phyloP scores from a whole-genome alignment of 1,140 invertebrate genomes.

The Subanguina moxae region DNA sequence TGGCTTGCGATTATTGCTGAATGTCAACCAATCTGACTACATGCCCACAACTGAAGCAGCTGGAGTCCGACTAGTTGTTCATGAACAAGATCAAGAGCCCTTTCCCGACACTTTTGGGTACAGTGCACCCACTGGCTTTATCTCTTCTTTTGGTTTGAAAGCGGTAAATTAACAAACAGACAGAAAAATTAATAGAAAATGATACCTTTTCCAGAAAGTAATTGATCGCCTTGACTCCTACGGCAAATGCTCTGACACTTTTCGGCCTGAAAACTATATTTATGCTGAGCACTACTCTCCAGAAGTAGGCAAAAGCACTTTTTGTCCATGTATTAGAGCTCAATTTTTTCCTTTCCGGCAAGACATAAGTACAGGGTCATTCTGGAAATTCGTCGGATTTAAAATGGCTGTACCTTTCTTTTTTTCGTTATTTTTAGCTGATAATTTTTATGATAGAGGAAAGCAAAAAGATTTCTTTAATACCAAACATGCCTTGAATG shows the following conservation, averaged over 20 bases:
- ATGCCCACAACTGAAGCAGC: conserved; percentile 60
- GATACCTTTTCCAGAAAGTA: conserved; percentile 51
- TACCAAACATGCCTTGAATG: no score
- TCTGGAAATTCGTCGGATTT: no score
- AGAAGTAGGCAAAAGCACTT: conserved; percentile 30
- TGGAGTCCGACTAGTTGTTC: conserved; percentile 56
- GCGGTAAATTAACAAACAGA: conserved; percentile 34
- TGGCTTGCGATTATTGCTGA: conserved; percentile 51
- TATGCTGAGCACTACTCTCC: conserved; percentile 58
- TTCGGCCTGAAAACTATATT: conserved; percentile 55
- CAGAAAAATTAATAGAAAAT: conserved; percentile 7
- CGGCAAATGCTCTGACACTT: conserved; percentile 53
- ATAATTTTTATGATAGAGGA: no score
- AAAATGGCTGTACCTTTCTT: no score
- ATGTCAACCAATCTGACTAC: conserved; percentile 58
- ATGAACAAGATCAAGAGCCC: conserved; percentile 58
- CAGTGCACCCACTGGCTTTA: conserved; percentile 56
- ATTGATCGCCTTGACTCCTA: conserved; percentile 51
- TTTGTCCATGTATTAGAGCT: background rate
- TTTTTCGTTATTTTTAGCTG: no score
- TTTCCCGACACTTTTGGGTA: conserved; percentile 59
- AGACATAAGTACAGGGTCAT: no score
- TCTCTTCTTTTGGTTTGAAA: conserved; percentile 58
- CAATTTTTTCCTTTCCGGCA: background rate
- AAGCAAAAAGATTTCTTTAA: no score